Evolutionary conservation across 2,113 vertebrate genomes (phyloP).

Genomic region (Mellivora capensis): DNA sequence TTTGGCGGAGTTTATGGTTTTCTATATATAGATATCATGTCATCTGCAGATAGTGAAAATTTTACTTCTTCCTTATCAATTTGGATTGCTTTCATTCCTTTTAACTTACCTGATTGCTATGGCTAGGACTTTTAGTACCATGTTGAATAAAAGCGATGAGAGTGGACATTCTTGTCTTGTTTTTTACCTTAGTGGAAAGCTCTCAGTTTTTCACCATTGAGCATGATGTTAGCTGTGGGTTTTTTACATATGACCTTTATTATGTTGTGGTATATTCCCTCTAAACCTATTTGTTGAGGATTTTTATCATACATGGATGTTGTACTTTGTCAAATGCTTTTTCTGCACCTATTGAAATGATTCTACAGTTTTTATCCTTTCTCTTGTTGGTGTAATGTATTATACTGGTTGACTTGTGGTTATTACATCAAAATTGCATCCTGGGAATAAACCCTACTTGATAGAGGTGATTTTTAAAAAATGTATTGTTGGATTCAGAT

Average conservation of each 20-base stretch:
- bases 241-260: background rate
- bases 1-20: background rate
- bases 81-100: background rate
- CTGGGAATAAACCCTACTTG: background rate
- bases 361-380: background rate
- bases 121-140: background rate
- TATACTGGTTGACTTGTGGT: background rate
- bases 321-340: background rate
- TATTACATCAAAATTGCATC: background rate
- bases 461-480: background rate
- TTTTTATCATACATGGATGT: background rate
- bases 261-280: background rate
- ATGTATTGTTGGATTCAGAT: background rate
- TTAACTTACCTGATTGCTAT: background rate
- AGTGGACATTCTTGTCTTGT: background rate
- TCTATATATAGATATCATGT: background rate
- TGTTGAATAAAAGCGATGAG: background rate
- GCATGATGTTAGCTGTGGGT: background rate
- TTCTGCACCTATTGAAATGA: background rate
- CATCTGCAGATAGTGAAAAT: background rate
- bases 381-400: background rate
- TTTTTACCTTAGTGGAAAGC: background rate
- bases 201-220: background rate
- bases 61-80: background rate
- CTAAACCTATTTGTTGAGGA: background rate